A percentile compares a stretch with the other conserved stretches of the same genome.
Evolutionary conservation across 1,140 invertebrate species (phyloP).

Genomic region (Cataglyphis hispanica): DNA sequence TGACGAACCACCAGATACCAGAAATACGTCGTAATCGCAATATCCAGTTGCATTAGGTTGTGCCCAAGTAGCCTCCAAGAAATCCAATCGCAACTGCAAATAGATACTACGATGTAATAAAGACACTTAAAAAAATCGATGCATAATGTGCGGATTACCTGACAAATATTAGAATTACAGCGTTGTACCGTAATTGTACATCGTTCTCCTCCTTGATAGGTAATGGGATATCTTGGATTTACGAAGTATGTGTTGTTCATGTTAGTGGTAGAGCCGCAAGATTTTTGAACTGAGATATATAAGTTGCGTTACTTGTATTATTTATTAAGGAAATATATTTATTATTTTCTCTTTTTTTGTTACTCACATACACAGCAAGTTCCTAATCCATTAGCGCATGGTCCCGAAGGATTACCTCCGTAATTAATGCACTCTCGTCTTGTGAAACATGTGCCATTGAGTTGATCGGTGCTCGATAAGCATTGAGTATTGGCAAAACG

Average conservation of each 20-base stretch:
- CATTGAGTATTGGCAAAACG: slow-evolving; percentile 91
- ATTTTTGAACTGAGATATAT: slow-evolving; percentile 88
- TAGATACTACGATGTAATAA: neutral
- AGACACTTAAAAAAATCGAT: neutral
- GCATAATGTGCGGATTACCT: slow-evolving; percentile 86
- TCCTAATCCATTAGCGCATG: slow-evolving; percentile 90
- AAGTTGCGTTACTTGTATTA: slow-evolving; percentile 20
- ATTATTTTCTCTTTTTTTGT: neutral
- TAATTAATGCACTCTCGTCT: slow-evolving; percentile 91
- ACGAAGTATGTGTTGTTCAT: slow-evolving; percentile 94
- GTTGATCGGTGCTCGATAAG: slow-evolving; percentile 85
- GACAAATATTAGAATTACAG: slow-evolving; percentile 91
- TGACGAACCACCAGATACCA: slow-evolving; percentile 89
- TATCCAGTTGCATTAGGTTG: slow-evolving; percentile 91
- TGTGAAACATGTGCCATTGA: slow-evolving; percentile 92
- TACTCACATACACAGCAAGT: slow-evolving; percentile 93
- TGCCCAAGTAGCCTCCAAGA: slow-evolving; percentile 90
- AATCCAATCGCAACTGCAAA: slow-evolving; percentile 92
- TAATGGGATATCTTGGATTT: slow-evolving; percentile 90
- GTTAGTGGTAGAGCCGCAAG: slow-evolving; percentile 90
- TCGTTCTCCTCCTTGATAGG: slow-evolving; percentile 89
- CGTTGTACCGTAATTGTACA: slow-evolving; percentile 91
- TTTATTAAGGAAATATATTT: slow-evolving; percentile 3
- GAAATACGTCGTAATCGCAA: slow-evolving; percentile 91
- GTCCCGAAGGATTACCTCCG: slow-evolving; percentile 90